Evolutionary conservation across 2,888 invertebrate genomes (phyloP), one percentile per base, ranked within the genome.

Genomic region (Mesochorus sp.): DNA sequence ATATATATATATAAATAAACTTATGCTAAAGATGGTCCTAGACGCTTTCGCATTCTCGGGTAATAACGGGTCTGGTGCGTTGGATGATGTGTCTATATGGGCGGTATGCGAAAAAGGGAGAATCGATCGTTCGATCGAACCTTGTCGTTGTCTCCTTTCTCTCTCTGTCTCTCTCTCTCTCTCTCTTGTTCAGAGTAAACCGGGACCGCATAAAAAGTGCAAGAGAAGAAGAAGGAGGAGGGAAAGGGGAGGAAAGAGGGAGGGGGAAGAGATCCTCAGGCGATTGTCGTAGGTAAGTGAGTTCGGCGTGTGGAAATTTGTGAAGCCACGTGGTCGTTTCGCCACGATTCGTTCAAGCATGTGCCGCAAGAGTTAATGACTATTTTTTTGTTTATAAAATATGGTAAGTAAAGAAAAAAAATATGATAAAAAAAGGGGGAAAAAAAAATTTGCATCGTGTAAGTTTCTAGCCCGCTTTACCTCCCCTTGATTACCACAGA

Each of bases 241-340:
- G n/a, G n/a, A 12, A 10, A 37, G 12, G 17, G 6, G 19, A 10
- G 19, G 37, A 37, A n/a, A 37, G 37, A n/a, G 39, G 2, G 39
- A 39, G 39, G 12, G 39, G 21, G 21, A 47, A 19, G 83, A n/a
- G 82, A 85, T 84, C 88, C 84, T 64, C 74, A 51, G 85, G 88
- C 87, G 83, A 86, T 88, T 88, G 87, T 88, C 88, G 82, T 86
- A 88, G 88, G 88, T 88, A 87, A 87, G 87, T 83, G 83, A 84
- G 85, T 85, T 84, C 82, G 85, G 82, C 82, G 85, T 39, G 71
- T 51, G 71, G 71, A 70, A 24, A 70, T 12, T 28, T 34, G 21
- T 42, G 39, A 12, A 24, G 47, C 66, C 72, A 31, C 66, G 80
- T 73, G 71, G 31, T 61, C 49, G 53, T 74, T 67, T 61, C 44